A percentile compares a stretch with the other conserved stretches of the same genome.
Evolutionary conservation across 2,888 invertebrate genomes (phyloP).

Genomic region (Melanotus villosus): DNA sequence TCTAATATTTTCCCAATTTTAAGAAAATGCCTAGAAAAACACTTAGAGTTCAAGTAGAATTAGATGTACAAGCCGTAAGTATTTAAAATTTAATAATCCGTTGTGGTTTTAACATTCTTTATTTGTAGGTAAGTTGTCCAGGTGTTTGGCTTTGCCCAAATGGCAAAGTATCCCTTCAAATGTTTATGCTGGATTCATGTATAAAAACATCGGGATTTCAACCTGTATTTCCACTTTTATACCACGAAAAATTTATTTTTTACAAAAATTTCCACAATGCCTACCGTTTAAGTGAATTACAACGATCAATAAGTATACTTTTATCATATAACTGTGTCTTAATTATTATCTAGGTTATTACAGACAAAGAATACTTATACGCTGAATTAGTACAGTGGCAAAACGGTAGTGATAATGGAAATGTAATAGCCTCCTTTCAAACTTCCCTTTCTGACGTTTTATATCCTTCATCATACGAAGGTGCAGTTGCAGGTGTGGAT

Average conservation of each 20-base stretch:
- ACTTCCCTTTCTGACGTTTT: constrained; percentile 76
- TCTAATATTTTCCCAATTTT: not conserved
- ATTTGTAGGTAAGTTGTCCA: constrained; percentile 82
- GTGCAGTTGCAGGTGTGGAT: constrained; percentile 73
- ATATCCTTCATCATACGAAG: constrained; percentile 73
- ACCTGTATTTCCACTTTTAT: constrained; percentile 81
- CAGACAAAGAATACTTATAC: constrained; percentile 75
- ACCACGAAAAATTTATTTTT: constrained; percentile 81
- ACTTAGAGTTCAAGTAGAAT: constrained; percentile 73
- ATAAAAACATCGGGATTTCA: constrained; percentile 77
- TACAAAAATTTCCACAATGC: constrained; percentile 71
- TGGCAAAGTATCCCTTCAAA: constrained; percentile 81
- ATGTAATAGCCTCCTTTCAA: constrained; percentile 76
- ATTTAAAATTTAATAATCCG: constrained; percentile 17
- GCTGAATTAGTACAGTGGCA: constrained; percentile 79
- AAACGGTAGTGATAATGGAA: constrained; percentile 66
- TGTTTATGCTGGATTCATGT: constrained; percentile 79
- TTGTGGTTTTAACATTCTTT: not conserved
- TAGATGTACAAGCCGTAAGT: constrained; percentile 72
- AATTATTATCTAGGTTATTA: constrained; percentile 48
- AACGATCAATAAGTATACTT: constrained; percentile 68
- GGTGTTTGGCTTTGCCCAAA: constrained; percentile 88
- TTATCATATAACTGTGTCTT: not conserved
- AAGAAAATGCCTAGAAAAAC: constrained; percentile 67
- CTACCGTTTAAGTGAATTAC: constrained; percentile 68